These are phyloP conservation scores for Acanthurus leucopareius DNA, from an alignment of 2,797 vertebrate genomes.

Conservation along the genomic window DNA sequence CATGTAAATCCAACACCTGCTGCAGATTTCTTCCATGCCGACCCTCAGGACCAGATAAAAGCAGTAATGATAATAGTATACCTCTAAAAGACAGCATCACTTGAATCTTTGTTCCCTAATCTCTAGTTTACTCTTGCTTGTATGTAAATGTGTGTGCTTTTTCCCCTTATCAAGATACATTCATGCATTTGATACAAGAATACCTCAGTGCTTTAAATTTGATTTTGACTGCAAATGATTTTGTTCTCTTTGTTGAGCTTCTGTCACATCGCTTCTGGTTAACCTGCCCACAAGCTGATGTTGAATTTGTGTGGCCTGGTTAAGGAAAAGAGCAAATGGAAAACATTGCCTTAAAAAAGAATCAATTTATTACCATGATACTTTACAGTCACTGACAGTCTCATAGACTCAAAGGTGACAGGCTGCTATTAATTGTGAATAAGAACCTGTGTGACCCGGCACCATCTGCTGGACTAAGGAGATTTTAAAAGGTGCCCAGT, in stretches of 20 bases:
- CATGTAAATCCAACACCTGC: conserved; percentile 10
- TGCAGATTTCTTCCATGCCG: not conserved
- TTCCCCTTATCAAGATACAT: not conserved
- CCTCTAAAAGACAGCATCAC: not conserved
- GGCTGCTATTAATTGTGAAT: too few relatives aligned
- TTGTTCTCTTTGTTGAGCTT: too few relatives aligned
- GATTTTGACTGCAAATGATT: not conserved
- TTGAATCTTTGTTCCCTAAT: not conserved
- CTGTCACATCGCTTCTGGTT: not conserved
- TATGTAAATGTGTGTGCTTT: not conserved
- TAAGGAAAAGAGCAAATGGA: not conserved
- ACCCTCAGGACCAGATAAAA: not conserved
- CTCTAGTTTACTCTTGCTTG: not conserved
- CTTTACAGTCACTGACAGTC: too few relatives aligned
- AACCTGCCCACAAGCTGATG: not conserved
- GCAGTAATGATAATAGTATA: not conserved
- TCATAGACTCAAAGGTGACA: too few relatives aligned
- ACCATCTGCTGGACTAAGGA: not conserved
- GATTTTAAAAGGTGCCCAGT: not conserved
- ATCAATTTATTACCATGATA: too few relatives aligned
- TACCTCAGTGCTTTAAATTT: not conserved
- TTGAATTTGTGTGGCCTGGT: not conserved
- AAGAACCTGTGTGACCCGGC: not conserved
- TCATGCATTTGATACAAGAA: not conserved
- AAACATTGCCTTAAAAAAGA: too few relatives aligned